phyloP scores from a whole-genome alignment of 2,797 vertebrate species.

The Gobionotothen gibberifrons region DNA sequence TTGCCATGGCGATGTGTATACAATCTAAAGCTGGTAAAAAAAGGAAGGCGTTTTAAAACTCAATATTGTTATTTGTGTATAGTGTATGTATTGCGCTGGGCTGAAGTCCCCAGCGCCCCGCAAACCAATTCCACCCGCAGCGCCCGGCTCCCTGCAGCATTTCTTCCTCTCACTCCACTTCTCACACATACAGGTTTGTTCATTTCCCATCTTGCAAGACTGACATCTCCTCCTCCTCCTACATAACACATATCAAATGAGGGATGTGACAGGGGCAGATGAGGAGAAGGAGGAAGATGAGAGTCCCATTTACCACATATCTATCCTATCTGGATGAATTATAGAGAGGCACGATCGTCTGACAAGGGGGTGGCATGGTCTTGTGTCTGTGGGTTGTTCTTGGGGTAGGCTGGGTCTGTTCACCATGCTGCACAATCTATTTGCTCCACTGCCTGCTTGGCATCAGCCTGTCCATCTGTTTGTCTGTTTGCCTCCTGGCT shows the following conservation, averaged over 20 bases:
- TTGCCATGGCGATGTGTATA: conserved; percentile 20
- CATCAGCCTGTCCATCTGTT: conserved; percentile 85
- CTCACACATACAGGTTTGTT: conserved; percentile 74
- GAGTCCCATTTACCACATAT: conserved; percentile 76
- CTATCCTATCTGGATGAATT: conserved; percentile 75
- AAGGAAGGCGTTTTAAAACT: conserved; percentile 32
- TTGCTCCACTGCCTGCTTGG: conserved; percentile 82
- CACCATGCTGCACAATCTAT: conserved; percentile 83
- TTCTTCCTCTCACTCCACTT: conserved; percentile 65
- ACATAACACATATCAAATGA: conserved; percentile 81
- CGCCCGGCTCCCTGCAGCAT: conserved; percentile 65
- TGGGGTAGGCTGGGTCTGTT: conserved; percentile 79
- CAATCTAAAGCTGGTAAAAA: conserved; percentile 28
- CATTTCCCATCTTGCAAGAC: conserved; percentile 74
- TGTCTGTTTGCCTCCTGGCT: conserved; percentile 83
- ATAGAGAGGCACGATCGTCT: conserved; percentile 69
- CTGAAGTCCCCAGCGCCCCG: conserved; percentile 61
- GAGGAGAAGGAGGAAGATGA: conserved; percentile 75
- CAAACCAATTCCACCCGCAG: conserved; percentile 75
- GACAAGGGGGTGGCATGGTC: conserved; percentile 69
- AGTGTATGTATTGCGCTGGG: conserved; percentile 45
- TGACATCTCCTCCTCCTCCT: conserved; percentile 78
- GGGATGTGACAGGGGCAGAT: conserved; percentile 80
- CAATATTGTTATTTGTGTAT: conserved; percentile 32
- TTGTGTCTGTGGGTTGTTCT: conserved; percentile 79